Evolutionary conservation across 2,888 invertebrate genomes (phyloP).

Genomic region (Craniophora ligustri): DNA sequence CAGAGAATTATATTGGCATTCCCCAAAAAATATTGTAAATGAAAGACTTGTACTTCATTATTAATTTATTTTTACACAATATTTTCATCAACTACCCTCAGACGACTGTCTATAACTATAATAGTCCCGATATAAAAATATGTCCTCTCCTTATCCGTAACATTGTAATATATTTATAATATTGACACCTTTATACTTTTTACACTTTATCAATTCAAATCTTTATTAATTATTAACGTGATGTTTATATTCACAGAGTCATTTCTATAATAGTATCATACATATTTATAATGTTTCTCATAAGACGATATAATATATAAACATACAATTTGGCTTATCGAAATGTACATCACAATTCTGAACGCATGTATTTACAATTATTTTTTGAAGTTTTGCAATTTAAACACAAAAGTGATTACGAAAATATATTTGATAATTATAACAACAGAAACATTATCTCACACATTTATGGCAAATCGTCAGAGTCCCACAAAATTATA

Average conservation of each 20-base stretch:
- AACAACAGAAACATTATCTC: slow-evolving; percentile 85
- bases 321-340: slow-evolving; percentile 49
- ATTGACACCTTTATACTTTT: slow-evolving; percentile 81
- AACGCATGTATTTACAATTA: slow-evolving; percentile 78
- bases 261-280: slow-evolving; percentile 46
- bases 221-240: slow-evolving; percentile 49
- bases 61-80: slow-evolving; percentile 85
- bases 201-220: slow-evolving; percentile 73
- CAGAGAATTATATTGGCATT: too few species aligned
- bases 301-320: slow-evolving; percentile 45
- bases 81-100: slow-evolving; percentile 83
- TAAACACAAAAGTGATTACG: slow-evolving; percentile 62
- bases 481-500: slow-evolving; percentile 77
- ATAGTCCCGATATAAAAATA: slow-evolving; percentile 88
- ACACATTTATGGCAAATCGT: slow-evolving; percentile 86
- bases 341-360: slow-evolving; percentile 71
- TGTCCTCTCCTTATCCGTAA: slow-evolving; percentile 81
- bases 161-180: slow-evolving; percentile 68
- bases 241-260: slow-evolving; percentile 56
- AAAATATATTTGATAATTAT: slow-evolving; percentile 70
- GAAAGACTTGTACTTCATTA: slow-evolving; percentile 62
- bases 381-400: slow-evolving; percentile 57
- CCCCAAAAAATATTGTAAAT: too few species aligned
- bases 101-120: slow-evolving; percentile 79
- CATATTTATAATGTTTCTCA: slow-evolving; percentile 50